These are phyloP conservation scores for Rhagonycha fulva DNA, from an alignment of 2,888 invertebrate species.

Conservation along the genomic window DNA sequence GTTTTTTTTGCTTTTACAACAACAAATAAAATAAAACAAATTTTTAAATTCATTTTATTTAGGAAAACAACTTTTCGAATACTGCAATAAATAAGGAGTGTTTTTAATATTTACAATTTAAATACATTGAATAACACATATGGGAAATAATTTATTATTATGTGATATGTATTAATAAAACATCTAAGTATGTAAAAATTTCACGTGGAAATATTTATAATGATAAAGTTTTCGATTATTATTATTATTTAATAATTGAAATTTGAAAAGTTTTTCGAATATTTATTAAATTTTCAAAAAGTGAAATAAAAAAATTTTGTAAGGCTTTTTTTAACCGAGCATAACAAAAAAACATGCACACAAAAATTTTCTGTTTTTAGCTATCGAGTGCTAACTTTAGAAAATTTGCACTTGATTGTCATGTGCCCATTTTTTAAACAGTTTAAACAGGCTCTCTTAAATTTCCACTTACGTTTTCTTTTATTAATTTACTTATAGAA, in stretches of 20 bases:
- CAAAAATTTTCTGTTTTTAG: not conserved
- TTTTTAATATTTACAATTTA: conserved; percentile 25
- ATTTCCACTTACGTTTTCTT: conserved; percentile 12
- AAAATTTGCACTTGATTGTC: conserved; percentile 55
- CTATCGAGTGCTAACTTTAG: conserved; percentile 32
- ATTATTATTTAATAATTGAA: not conserved
- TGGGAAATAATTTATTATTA: conserved; percentile 42
- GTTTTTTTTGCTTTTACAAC: too few species aligned
- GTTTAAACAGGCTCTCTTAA: conserved; percentile 20
- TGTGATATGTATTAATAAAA: conserved; percentile 52
- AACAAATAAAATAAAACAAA: not conserved
- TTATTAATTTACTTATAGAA: conserved; percentile 28
- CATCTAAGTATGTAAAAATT: conserved; percentile 49
- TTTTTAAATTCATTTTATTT: conserved; percentile 17
- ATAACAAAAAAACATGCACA: not conserved
- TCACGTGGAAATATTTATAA: conserved; percentile 42
- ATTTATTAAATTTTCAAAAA: not conserved
- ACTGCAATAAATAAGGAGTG: conserved; percentile 25
- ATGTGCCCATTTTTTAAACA: conserved; percentile 41
- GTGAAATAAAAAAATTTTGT: not conserved
- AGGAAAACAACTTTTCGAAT: conserved; percentile 23
- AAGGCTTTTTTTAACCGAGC: not conserved
- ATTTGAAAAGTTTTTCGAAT: not conserved
- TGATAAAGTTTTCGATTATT: conserved; percentile 11
- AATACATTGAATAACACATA: conserved; percentile 29